Conservation (phyloP, 1,140 invertebrate genomes). For the Leptonema lineaticorne region DNA sequence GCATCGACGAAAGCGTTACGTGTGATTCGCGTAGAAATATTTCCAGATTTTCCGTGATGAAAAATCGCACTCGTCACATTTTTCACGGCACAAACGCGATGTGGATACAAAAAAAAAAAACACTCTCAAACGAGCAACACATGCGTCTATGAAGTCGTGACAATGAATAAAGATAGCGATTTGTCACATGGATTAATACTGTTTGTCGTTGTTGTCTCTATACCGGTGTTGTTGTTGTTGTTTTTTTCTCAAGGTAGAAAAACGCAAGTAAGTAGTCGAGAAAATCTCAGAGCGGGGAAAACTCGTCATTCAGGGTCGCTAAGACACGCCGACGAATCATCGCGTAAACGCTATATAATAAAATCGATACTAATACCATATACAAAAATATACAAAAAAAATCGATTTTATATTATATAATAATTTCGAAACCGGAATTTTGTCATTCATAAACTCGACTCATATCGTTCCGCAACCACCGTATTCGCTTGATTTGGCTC, state of each 20-base stretch:
- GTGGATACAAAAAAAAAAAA: too few species aligned
- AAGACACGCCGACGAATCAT: too few species aligned
- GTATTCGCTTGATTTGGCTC: too few species aligned
- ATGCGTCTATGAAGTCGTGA: constrained; percentile 20
- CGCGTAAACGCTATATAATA: too few species aligned
- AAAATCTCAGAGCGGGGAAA: constrained; percentile 1
- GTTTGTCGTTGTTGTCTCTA: too few species aligned
- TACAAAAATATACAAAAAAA: too few species aligned
- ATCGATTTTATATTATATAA: too few species aligned
- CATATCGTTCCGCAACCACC: too few species aligned
- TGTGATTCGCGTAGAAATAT: neutral
- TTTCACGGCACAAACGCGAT: constrained; percentile 22
- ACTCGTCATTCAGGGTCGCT: constrained; percentile 20
- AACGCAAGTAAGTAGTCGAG: constrained; percentile 1
- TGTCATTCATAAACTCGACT: too few species aligned
- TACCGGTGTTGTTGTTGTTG: neutral
- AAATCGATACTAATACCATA: too few species aligned
- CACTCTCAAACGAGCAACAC: too few species aligned
- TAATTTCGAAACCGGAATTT: too few species aligned
- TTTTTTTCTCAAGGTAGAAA: constrained; percentile 27
- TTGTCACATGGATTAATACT: neutral
- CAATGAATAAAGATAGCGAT: constrained; percentile 21
- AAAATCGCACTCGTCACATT: neutral
- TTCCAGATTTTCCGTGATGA: neutral
- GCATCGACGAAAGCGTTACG: neutral